Conservation (phyloP, 1,140 invertebrate genomes). For the Luehdorfia chinensis region DNA sequence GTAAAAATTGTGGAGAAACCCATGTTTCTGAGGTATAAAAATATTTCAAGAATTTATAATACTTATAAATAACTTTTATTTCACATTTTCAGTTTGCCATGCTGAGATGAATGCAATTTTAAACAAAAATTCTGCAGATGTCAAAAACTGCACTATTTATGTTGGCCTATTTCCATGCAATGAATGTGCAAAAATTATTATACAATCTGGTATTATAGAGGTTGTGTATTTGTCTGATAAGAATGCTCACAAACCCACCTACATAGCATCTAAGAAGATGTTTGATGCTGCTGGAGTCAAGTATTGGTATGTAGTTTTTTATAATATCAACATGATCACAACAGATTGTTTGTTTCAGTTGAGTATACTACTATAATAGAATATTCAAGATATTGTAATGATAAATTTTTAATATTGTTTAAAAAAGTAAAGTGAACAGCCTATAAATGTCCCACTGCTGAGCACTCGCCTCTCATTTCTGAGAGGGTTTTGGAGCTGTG, state of each 20-base stretch:
- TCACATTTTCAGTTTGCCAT: constrained; percentile 91
- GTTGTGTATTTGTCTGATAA: constrained; percentile 91
- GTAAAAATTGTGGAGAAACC: no score
- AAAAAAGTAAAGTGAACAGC: no score
- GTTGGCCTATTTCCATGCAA: constrained; percentile 96
- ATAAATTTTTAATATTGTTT: no score
- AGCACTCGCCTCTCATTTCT: no score
- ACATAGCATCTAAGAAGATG: constrained; percentile 87
- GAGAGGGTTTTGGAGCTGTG: no score
- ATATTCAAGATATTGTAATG: no score
- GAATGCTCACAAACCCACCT: constrained; percentile 81
- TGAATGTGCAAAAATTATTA: constrained; percentile 98
- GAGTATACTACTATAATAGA: no score
- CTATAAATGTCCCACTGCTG: no score
- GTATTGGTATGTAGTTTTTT: constrained; percentile 67
- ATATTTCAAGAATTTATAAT: no score
- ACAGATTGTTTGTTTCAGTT: no score
- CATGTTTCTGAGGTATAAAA: no score
- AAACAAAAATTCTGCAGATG: constrained; percentile 89
- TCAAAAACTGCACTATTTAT: constrained; percentile 90
- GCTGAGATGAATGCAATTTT: constrained; percentile 98
- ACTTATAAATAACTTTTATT: neutral
- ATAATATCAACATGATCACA: no score
- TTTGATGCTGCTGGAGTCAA: constrained; percentile 85
- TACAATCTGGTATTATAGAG: constrained; percentile 93